Evolutionary conservation across 2,888 invertebrate species (phyloP).

Genomic region (Tolmerus cingulatus): DNA sequence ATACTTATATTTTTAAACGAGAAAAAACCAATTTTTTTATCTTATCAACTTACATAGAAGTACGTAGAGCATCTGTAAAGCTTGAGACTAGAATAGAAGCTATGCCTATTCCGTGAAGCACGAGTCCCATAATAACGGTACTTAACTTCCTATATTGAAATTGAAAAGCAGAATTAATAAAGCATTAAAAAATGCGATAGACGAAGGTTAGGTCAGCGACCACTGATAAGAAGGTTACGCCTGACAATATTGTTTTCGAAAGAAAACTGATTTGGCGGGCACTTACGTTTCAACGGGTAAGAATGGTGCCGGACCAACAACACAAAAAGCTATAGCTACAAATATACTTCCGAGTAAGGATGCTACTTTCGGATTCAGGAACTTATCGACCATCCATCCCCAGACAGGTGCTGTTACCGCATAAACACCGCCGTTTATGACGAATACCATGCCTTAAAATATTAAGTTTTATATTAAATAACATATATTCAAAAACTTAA

Average conservation of each 20-base stretch:
- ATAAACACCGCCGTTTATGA: slow-evolving; percentile 83
- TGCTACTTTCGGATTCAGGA: slow-evolving; percentile 72
- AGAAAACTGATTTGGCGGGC: background rate
- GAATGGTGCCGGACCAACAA: slow-evolving; percentile 79
- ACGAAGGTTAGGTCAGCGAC: background rate
- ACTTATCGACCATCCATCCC: slow-evolving; percentile 82
- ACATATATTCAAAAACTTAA: background rate
- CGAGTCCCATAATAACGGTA: slow-evolving; percentile 74
- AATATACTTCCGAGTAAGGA: slow-evolving; percentile 73
- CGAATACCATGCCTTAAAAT: slow-evolving; percentile 79
- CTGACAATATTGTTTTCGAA: background rate
- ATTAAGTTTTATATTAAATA: slow-evolving; percentile 42
- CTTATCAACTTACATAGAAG: slow-evolving; percentile 73
- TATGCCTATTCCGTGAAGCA: slow-evolving; percentile 83
- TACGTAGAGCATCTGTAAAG: slow-evolving; percentile 82
- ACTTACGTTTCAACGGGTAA: slow-evolving; percentile 71
- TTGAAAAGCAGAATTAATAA: slow-evolving; percentile 21
- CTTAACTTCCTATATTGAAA: slow-evolving; percentile 67
- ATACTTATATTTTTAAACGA: background rate
- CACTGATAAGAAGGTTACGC: slow-evolving; percentile 4
- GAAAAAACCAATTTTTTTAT: background rate
- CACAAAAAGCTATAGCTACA: slow-evolving; percentile 72
- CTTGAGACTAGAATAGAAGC: slow-evolving; percentile 86
- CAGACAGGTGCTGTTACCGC: slow-evolving; percentile 80
- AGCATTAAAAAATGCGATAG: background rate